Conservation (phyloP, 2,113 vertebrate species). For the Phodopus roborovskii region DNA sequence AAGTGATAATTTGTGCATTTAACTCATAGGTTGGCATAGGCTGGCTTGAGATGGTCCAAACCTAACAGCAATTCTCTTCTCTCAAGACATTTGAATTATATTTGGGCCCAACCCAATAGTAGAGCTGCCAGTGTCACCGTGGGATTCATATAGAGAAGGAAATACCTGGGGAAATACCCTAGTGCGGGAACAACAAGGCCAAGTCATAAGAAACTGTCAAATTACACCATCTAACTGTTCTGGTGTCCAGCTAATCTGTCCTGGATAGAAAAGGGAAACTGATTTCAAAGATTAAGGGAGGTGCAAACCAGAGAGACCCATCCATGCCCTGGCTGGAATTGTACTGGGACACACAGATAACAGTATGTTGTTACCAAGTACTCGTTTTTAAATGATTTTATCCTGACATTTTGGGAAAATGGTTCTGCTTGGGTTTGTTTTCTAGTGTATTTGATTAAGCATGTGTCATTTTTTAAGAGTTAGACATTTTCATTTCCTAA, state of each 20-base stretch:
- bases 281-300: constrained; percentile 52
- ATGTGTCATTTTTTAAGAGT: constrained; percentile 26
- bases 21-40: constrained; percentile 5
- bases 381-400: not conserved
- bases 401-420: constrained; percentile 31
- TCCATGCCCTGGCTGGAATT: not conserved
- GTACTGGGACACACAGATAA: not conserved
- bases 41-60: constrained; percentile 40
- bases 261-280: not conserved
- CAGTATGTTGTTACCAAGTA: not conserved
- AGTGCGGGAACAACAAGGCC: constrained; percentile 58
- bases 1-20: constrained; percentile 61
- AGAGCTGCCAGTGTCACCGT: constrained; percentile 38
- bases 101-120: constrained; percentile 22
- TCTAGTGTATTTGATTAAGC: constrained; percentile 14
- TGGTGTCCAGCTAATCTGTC: not conserved
- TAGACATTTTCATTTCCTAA: constrained; percentile 2
- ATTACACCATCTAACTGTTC: constrained; percentile 65
- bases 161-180: constrained; percentile 64
- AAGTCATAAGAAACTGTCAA: constrained; percentile 62
- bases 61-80: constrained; percentile 56
- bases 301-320: not conserved
- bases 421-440: constrained; percentile 31
- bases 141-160: constrained; percentile 61
- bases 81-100: constrained; percentile 63